These are phyloP conservation scores for Phaenicophaeus curvirostris DNA, from an alignment of 2,797 vertebrate genomes.

Conservation along the genomic window DNA sequence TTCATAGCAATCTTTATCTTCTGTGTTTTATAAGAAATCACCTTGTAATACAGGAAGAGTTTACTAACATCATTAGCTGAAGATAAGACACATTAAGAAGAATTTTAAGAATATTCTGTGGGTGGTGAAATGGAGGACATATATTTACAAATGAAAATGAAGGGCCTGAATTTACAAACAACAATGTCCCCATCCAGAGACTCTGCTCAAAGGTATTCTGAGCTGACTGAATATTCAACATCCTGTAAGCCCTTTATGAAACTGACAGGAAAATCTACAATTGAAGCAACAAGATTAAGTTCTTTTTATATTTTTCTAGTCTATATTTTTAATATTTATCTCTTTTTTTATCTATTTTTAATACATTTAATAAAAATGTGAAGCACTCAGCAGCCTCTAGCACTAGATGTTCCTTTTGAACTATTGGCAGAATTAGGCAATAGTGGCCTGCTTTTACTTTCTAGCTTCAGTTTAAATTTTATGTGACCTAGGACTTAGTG, in stretches of 20 bases:
- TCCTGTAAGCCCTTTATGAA: background rate
- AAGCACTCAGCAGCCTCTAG: background rate
- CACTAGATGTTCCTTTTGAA: background rate
- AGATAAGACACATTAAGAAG: background rate
- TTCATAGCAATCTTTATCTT: background rate
- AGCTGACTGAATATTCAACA: background rate
- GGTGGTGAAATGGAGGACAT: background rate
- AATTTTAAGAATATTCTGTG: background rate
- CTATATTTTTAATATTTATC: background rate
- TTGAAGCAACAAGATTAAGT: background rate
- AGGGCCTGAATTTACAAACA: background rate
- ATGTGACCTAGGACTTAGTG: background rate
- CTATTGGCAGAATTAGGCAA: background rate
- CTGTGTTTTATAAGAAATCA: background rate
- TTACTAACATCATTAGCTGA: background rate
- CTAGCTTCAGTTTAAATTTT: slow-evolving; percentile 9
- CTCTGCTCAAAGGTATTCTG: background rate
- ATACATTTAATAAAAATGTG: background rate
- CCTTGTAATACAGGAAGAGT: background rate
- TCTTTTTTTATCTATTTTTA: background rate
- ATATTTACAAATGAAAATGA: background rate
- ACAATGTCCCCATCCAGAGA: background rate
- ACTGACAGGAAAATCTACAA: background rate
- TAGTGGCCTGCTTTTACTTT: background rate
- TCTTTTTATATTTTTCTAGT: background rate